These are phyloP conservation scores for Dascyllus trimaculatus DNA, from an alignment of 2,113 vertebrate species.

Conservation along the genomic window DNA sequence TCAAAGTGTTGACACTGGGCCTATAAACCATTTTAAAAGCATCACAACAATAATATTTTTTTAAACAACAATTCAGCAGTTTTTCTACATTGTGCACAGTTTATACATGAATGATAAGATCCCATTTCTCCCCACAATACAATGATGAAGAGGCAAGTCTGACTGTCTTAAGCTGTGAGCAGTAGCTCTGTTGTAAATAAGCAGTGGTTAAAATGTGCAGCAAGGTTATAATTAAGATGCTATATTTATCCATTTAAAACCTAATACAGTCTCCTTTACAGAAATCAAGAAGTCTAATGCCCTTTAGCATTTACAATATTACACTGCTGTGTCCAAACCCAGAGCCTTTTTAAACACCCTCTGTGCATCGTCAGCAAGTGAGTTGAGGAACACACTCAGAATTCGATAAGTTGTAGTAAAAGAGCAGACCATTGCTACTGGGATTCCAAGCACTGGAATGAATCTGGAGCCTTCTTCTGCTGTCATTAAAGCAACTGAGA, in stretches of 20 bases:
- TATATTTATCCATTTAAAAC: neutral
- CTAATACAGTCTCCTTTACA: too few relatives aligned
- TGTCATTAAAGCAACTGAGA: rapidly evolving
- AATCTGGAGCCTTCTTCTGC: slow-evolving; percentile 7
- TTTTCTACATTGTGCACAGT: too few relatives aligned
- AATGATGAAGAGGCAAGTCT: too few relatives aligned
- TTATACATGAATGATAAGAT: too few relatives aligned
- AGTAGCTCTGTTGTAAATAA: neutral
- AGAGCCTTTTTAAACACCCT: neutral
- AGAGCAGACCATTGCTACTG: neutral
- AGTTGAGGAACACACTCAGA: slow-evolving; percentile 6
- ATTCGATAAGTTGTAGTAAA: neutral
- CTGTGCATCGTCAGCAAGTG: slow-evolving; percentile 30
- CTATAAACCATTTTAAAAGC: too few relatives aligned
- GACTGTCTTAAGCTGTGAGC: too few relatives aligned
- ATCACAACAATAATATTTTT: too few relatives aligned
- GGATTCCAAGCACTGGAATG: slow-evolving; percentile 8
- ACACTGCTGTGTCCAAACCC: neutral
- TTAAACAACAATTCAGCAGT: too few relatives aligned
- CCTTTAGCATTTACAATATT: neutral
- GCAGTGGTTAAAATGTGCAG: neutral
- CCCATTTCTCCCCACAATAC: too few relatives aligned
- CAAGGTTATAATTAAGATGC: neutral
- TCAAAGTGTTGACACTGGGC: too few relatives aligned
- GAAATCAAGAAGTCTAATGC: too few relatives aligned